Base-by-base conservation (phyloP, 2,888 invertebrate genomes). In the Archips crataeganus region DNA sequence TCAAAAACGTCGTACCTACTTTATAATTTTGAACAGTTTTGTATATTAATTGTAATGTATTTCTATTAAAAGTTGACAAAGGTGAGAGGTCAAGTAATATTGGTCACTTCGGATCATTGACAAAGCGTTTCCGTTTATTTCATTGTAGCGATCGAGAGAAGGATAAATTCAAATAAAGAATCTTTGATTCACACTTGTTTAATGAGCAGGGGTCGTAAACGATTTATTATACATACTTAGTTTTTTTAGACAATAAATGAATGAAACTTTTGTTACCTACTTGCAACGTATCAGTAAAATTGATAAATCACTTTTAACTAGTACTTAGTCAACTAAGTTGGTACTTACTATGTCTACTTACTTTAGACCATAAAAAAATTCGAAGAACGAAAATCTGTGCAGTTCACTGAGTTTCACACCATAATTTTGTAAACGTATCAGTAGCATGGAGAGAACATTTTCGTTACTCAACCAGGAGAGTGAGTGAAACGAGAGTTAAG, bases 181-280 rank as follows among this genome's bases (percentile, higher is more conserved):
- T 79, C 75, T 82, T 84, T 83, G 84, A 84, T 85, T 85, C 85
- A 85, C 86, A 86, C 84, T 84, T 82, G 80, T 81, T 84, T 85
- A 84, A 87, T 87, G 84, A 84, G 80, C 83, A 82, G 82, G 75
- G 69, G 74, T 79, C n/a, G 36, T 10, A 4, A 83, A 84, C 82
- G 69, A 80, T 82, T 81, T 75, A 45, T n/a, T n/a, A n/a, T n/a
- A n/a, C n/a, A n/a, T 65, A 36, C 39, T 75, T 63, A 2, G 36
- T 32, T 32, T 65, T 70, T 9, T 23, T 57, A 57, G 10, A 39
- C 15, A 15, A 54, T 9, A 23, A 23, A 23, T 0, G 9, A 23
- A 2, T 54, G 9, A 15, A 54, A 15, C 49, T 54, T 23, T 5
- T 23, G n/a, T n/a, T n/a, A n/a, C n/a, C n/a, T 54, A 54, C 8